phyloP scores from a whole-genome alignment of 2,888 invertebrate genomes.

The Apoderus coryli region DNA sequence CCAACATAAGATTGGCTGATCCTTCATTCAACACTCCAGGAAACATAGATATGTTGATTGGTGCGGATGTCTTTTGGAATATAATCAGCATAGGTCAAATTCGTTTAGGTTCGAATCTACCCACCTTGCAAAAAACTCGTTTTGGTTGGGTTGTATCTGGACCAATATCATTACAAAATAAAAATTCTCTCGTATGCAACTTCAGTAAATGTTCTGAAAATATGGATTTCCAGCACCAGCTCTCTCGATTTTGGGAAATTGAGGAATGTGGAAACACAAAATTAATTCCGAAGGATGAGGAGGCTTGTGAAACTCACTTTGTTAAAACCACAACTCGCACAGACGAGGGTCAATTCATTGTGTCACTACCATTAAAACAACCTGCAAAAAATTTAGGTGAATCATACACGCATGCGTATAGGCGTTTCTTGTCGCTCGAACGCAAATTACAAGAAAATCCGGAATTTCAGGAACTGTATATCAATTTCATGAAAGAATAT shows the following conservation, averaged over 20 bases:
- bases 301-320: slow-evolving; percentile 10
- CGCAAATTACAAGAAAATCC: slow-evolving; percentile 11
- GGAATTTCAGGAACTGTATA: slow-evolving; percentile 10
- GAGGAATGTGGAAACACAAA: slow-evolving; percentile 3
- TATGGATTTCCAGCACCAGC: neutral
- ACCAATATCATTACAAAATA: neutral
- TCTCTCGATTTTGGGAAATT: slow-evolving; percentile 1
- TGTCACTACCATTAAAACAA: slow-evolving; percentile 13
- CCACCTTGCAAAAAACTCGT: slow-evolving; percentile 1
- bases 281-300: slow-evolving; percentile 10
- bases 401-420: slow-evolving; percentile 9
- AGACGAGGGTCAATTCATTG: slow-evolving; percentile 11
- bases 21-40: neutral
- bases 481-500: slow-evolving; percentile 9
- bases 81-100: neutral
- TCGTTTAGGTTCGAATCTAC: neutral
- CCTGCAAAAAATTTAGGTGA: slow-evolving; percentile 9
- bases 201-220: too few relatives aligned
- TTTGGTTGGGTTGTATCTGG: neutral
- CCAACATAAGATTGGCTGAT: neutral
- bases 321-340: slow-evolving; percentile 6
- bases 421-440: slow-evolving; percentile 11
- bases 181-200: neutral
- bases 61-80: neutral
- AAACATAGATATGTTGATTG: slow-evolving; percentile 1